Conservation (phyloP, 1,140 invertebrate genomes). For the Psix sp. region DNA sequence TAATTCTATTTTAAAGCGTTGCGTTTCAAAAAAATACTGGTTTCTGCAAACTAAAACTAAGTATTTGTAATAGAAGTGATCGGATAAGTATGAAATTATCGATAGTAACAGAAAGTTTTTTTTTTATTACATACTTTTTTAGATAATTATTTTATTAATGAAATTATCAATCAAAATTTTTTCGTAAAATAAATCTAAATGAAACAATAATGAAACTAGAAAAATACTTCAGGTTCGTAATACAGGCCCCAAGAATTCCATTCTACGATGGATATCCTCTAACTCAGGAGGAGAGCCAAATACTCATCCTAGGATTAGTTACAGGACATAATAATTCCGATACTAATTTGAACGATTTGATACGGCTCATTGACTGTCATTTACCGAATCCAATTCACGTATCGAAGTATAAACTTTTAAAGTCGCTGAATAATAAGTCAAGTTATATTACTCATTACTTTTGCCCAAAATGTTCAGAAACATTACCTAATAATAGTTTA, state of each 20-base stretch:
- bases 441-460: background rate
- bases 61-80: too few species aligned
- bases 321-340: constrained; percentile 19
- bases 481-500: background rate
- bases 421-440: background rate
- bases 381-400: background rate
- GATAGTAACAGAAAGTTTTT: too few species aligned
- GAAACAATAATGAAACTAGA: too few species aligned
- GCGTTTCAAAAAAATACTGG: too few species aligned
- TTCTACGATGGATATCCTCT: constrained; percentile 4
- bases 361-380: constrained; percentile 31
- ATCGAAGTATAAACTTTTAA: constrained; percentile 10
- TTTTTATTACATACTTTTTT: too few species aligned
- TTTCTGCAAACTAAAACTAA: too few species aligned
- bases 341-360: constrained; percentile 16
- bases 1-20: too few species aligned
- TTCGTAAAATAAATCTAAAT: too few species aligned
- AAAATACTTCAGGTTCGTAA: too few species aligned
- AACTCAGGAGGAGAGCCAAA: constrained; percentile 21
- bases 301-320: constrained; percentile 19
- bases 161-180: too few species aligned
- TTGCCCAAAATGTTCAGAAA: background rate
- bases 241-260: background rate
- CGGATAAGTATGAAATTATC: too few species aligned
- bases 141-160: too few species aligned